Evolutionary conservation across 2,113 vertebrate genomes (phyloP).

Genomic region (Procapra przewalskii): DNA sequence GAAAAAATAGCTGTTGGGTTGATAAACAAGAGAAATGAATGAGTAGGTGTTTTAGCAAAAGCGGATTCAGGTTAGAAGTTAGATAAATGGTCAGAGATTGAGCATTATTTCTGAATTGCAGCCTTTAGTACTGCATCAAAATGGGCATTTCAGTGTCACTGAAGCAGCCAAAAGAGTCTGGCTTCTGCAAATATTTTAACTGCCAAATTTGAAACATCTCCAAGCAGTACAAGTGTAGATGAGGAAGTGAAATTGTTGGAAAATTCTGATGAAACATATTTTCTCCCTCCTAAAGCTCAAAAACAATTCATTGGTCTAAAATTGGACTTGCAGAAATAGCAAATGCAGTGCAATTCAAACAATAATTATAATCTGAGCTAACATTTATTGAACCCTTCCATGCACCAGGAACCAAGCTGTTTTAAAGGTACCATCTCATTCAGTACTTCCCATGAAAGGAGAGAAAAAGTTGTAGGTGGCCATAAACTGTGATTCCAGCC

Average conservation of each 20-base stretch:
- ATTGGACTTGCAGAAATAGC: background rate
- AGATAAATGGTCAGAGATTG: background rate
- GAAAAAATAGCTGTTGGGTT: background rate
- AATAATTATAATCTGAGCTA: conserved; percentile 40
- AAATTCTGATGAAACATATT: conserved; percentile 4
- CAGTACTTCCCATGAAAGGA: background rate
- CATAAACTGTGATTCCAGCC: background rate
- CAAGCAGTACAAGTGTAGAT: background rate
- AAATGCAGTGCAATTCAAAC: background rate
- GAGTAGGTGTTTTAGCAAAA: background rate
- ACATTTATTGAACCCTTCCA: background rate
- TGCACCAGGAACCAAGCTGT: background rate
- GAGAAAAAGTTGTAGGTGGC: background rate
- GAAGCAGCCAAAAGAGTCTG: background rate
- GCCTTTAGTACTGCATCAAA: background rate
- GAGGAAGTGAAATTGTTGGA: background rate
- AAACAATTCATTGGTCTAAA: conserved; percentile 7
- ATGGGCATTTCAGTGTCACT: background rate
- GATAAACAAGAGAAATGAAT: background rate
- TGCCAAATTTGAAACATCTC: background rate
- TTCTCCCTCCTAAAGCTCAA: background rate
- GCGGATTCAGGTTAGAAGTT: background rate
- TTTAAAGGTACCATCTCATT: conserved; percentile 29
- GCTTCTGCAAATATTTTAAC: background rate
- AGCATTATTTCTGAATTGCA: background rate